Evolutionary conservation across 2,797 vertebrate genomes (phyloP).

Genomic region (Lemur catta): DNA sequence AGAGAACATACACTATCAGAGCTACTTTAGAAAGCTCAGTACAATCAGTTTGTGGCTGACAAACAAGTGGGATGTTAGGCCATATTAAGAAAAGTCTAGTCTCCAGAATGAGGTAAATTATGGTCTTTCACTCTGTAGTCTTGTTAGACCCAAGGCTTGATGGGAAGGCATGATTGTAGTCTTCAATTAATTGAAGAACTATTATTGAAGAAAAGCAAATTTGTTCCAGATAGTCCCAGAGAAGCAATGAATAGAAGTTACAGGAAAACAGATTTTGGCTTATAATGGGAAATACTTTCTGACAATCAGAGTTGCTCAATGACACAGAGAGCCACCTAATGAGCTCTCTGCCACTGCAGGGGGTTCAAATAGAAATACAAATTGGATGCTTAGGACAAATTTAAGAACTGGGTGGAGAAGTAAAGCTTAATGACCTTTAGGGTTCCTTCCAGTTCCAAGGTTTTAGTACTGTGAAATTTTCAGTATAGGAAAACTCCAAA

Average conservation of each 20-base stretch:
- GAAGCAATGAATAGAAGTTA: constrained; percentile 8
- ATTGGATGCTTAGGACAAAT: constrained; percentile 1
- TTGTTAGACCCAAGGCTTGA: background rate
- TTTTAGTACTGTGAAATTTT: constrained; percentile 26
- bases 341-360: background rate
- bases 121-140: background rate
- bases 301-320: constrained; percentile 4
- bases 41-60: background rate
- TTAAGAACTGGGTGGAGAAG: constrained; percentile 11
- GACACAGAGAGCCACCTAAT: constrained; percentile 6
- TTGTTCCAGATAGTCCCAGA: constrained; percentile 10
- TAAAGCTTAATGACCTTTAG: constrained; percentile 33
- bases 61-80: background rate
- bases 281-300: constrained; percentile 35
- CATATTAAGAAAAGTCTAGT: constrained; percentile 30
- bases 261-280: background rate
- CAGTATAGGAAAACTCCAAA: background rate
- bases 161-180: background rate
- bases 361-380: constrained; percentile 30
- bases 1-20: background rate
- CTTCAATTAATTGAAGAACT: constrained; percentile 34
- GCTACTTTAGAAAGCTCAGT: background rate
- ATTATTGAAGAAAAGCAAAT: constrained; percentile 25
- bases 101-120: background rate
- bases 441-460: background rate